Evolutionary conservation across 1,140 invertebrate species (phyloP), one percentile per base, ranked within the genome.

Genomic region (Glossosoma conforme): DNA sequence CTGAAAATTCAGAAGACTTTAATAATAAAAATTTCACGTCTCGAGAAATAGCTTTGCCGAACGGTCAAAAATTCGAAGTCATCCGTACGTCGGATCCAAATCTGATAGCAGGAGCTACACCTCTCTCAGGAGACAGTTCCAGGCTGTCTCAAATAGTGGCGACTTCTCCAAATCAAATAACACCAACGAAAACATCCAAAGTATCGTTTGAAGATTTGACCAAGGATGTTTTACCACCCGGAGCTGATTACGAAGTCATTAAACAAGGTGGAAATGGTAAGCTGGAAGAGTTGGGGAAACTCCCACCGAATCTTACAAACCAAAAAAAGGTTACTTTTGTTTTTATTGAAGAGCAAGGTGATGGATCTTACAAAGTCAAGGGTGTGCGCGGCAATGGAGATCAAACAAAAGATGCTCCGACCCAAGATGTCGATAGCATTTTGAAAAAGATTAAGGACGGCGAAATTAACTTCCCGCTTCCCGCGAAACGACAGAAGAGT

Each of bases 251-350:
- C 57, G 85, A 91, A 66, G 74, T 90, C 1, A 78, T 90, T 24
- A 81, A 82, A 53, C 83, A 88, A 38, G 81, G 79, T 19, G 80
- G 81, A 51, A 79, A 84, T 58, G 85, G 85, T 9, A 81, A 79
- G 51, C 64, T 88, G 1, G 85, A 89, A 65, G 78, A 85, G 60
- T 74, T 88, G n/a, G 75, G 76, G 1, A 81, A 79, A 48, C 66
- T 81, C 43, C 78, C 78, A 11, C 71, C 72, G 20, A 78, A 75
- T 57, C 58, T 84, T n/a, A 77, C 81, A 3, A 73, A 77, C 56
- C 81, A 85, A 47, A 90, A 89, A 65, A 89, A 89, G 62, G 86
- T 89, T 0, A 90, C 87, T 0, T 91, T 90, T 59, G 88, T 91
- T 2, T 84, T 90, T 22, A 68, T 91, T 11, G 88, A 91, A 67